Evolutionary conservation across 2,888 invertebrate species (phyloP).

Genomic region (Hypena proboscidalis): DNA sequence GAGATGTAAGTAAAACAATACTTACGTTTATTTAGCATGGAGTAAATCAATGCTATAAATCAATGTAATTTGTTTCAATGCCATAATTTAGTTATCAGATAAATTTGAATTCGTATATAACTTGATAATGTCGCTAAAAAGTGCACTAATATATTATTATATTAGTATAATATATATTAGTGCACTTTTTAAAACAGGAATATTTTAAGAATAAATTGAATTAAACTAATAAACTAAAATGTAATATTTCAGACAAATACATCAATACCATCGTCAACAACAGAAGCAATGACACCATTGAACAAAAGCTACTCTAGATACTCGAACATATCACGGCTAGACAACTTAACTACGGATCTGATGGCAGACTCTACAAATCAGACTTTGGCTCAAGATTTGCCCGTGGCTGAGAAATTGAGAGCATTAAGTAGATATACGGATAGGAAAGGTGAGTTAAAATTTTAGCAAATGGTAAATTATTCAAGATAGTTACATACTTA

Average conservation of each 20-base stretch:
- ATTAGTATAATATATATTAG: no score
- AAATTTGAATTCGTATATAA: no score
- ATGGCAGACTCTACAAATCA: slow-evolving; percentile 70
- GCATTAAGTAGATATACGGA: slow-evolving; percentile 73
- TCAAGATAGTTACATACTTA: no score
- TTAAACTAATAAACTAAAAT: not conserved
- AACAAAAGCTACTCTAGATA: slow-evolving; percentile 27
- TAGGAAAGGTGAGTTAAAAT: slow-evolving; percentile 67
- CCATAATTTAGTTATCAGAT: no score
- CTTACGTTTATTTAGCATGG: not conserved
- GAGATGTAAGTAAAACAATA: slow-evolving; percentile 53
- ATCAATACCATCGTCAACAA: slow-evolving; percentile 45
- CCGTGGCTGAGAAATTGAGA: slow-evolving; percentile 76
- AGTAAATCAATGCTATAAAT: no score
- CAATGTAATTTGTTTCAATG: no score
- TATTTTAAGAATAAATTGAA: no score
- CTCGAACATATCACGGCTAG: slow-evolving; percentile 36
- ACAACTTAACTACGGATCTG: slow-evolving; percentile 63
- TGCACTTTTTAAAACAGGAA: no score
- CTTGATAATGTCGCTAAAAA: no score
- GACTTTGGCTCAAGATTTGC: slow-evolving; percentile 71
- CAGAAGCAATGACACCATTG: slow-evolving; percentile 28
- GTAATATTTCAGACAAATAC: slow-evolving; percentile 53
- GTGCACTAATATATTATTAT: no score
- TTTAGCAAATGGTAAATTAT: no score